Evolutionary conservation across 2,888 invertebrate genomes (phyloP).

Genomic region (Tryphoninae sp.): DNA sequence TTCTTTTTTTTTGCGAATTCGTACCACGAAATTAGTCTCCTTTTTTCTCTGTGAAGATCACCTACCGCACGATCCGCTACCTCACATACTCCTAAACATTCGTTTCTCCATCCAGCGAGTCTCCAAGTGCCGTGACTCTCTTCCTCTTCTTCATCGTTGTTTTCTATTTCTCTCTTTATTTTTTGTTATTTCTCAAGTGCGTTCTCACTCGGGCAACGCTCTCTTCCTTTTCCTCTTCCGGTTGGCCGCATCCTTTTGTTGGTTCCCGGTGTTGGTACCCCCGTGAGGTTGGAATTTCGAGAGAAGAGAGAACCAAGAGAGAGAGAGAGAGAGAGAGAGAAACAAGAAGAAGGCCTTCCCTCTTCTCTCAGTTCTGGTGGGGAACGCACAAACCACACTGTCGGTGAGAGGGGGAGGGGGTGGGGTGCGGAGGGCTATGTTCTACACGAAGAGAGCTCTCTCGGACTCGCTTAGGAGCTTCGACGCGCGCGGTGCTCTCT

Average conservation of each 20-base stretch:
- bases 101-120: conserved; percentile 3
- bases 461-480: conserved; percentile 52
- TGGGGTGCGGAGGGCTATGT: conserved; percentile 64
- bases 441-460: conserved; percentile 60
- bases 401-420: conserved; percentile 59
- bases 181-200: not conserved
- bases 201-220: conserved; percentile 34
- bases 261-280: conserved; percentile 23
- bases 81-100: not conserved
- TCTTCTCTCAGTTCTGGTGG: conserved; percentile 26
- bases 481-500: conserved; percentile 42
- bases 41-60: conserved; percentile 8
- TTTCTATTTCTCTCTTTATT: not conserved
- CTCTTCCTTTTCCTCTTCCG: conserved; percentile 66
- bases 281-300: conserved; percentile 66
- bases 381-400: conserved; percentile 32
- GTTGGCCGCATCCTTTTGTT: conserved; percentile 58
- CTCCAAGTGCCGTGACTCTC: conserved; percentile 10
- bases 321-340: not conserved
- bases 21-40: conserved; percentile 4
- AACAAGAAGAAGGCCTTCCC: not conserved
- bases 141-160: not conserved
- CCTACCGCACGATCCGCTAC: conserved; percentile 3
- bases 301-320: conserved; percentile 32
- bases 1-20: not conserved